Evolutionary conservation across 2,888 invertebrate species (phyloP).

Genomic region (Uropetala carovei): DNA sequence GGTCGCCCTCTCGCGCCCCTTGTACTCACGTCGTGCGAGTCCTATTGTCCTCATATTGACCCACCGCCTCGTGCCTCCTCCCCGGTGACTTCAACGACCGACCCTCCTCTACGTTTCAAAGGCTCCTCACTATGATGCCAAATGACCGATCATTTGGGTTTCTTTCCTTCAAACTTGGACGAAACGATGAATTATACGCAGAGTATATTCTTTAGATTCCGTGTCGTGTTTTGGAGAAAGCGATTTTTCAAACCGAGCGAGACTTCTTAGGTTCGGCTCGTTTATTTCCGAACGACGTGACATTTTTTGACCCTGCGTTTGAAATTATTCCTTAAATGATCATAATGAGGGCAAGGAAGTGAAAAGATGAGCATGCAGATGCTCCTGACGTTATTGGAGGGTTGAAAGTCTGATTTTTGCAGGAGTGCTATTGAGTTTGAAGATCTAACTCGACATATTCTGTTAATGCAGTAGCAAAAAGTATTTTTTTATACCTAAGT

Average conservation of each 20-base stretch:
- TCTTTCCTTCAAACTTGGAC: neutral
- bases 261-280: constrained; percentile 7
- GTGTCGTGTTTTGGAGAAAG: neutral
- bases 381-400: neutral
- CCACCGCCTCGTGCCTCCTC: neutral
- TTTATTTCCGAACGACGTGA: neutral
- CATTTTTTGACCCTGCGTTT: neutral
- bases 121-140: neutral
- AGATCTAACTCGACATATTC: no score
- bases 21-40: neutral
- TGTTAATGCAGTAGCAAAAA: no score
- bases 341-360: neutral
- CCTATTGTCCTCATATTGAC: constrained; percentile 8
- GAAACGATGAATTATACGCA: neutral
- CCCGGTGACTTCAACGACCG: constrained; percentile 13
- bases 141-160: constrained; percentile 6
- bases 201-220: no score
- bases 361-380: neutral
- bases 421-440: no score
- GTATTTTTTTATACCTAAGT: no score
- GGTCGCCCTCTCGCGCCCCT: neutral
- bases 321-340: neutral
- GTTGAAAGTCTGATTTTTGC: no score
- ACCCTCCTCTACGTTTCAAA: neutral
- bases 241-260: neutral